Percentiles rank a stretch among this genome's conserved stretches.
Conservation (phyloP, 1,140 invertebrate species). For the Drosophila triauraria region DNA sequence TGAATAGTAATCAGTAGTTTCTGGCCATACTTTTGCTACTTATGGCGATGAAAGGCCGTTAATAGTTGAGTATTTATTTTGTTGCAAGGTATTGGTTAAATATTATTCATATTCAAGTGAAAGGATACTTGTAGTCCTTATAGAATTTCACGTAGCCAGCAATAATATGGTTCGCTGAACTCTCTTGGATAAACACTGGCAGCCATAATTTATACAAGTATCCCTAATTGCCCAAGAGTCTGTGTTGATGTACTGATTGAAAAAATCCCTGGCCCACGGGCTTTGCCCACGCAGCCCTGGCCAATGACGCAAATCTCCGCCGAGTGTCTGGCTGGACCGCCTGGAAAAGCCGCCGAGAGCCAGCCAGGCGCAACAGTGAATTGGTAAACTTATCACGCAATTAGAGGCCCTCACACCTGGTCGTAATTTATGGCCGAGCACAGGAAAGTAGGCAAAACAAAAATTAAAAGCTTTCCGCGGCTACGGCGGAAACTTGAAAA, state of each 20-base stretch:
- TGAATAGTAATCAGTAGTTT: constrained; percentile 2
- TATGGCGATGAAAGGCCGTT: too few relatives aligned
- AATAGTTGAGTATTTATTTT: background rate
- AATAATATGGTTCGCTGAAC: background rate
- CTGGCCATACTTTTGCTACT: background rate
- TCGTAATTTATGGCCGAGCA: constrained; percentile 62
- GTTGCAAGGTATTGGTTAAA: too few relatives aligned
- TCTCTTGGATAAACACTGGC: background rate
- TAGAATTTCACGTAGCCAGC: background rate
- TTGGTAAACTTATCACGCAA: constrained; percentile 81
- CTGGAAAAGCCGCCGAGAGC: background rate
- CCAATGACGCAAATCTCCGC: constrained; percentile 61
- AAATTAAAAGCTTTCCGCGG: constrained; percentile 47
- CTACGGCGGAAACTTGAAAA: constrained; percentile 33
- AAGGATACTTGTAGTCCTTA: background rate
- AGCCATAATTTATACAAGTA: constrained; percentile 7
- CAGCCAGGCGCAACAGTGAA: constrained; percentile 43
- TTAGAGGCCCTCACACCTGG: constrained; percentile 69
- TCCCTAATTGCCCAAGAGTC: background rate
- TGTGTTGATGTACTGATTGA: constrained; percentile 31
- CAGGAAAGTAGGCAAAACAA: constrained; percentile 57
- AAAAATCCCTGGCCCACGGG: constrained; percentile 10
- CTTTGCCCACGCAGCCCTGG: background rate
- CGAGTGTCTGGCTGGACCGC: constrained; percentile 31
- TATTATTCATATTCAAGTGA: background rate